These are phyloP conservation scores for Dermatemys mawii DNA, from an alignment of 2,113 vertebrate genomes.

Conservation along the genomic window DNA sequence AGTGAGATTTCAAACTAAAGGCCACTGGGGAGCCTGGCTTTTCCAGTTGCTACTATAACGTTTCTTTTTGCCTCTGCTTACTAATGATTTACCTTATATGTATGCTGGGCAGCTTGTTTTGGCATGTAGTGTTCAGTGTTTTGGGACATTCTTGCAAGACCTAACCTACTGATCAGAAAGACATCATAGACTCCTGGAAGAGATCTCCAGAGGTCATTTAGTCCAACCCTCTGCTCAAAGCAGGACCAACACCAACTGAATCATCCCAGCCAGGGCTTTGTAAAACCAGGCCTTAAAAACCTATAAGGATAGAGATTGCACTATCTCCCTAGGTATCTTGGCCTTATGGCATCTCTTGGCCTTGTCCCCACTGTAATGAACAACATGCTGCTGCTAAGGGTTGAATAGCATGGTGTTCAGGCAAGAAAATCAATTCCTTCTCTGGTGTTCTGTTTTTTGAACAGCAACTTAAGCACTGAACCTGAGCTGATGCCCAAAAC, in stretches of 20 bases:
- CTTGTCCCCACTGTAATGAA: background rate
- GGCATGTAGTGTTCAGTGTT: accelerated
- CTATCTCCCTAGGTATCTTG: no score
- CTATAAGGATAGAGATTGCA: no score
- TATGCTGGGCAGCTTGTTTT: accelerated
- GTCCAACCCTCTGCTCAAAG: no score
- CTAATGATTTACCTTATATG: accelerated
- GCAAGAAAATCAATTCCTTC: accelerated
- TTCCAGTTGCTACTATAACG: background rate
- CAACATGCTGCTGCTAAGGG: background rate
- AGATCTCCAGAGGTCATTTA: no score
- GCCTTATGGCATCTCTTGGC: background rate
- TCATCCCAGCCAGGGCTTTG: no score
- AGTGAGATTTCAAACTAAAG: background rate
- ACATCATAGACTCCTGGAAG: no score
- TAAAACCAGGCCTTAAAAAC: no score
- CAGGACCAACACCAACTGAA: no score
- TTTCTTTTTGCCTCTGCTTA: accelerated
- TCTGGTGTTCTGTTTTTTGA: background rate
- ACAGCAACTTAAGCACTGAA: constrained; percentile 88
- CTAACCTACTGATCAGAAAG: background rate
- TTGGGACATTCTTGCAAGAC: accelerated
- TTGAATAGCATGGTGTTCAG: accelerated
- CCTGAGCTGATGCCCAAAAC: constrained; percentile 93
- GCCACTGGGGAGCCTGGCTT: background rate